Conservation (phyloP, 2,888 invertebrate genomes). For the Dendrolimus pini region DNA sequence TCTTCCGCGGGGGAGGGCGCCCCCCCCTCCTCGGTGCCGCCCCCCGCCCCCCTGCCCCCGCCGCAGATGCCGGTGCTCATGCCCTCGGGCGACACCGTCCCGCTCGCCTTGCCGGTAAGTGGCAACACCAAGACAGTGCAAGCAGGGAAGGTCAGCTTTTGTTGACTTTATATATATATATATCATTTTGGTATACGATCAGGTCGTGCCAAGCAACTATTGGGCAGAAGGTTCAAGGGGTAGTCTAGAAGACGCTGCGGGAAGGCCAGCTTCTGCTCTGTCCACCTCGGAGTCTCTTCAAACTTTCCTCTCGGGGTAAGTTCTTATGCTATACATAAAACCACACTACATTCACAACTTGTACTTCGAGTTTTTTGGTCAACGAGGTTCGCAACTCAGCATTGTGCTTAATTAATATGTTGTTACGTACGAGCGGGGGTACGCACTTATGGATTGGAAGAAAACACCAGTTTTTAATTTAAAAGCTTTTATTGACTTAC, state of each 20-base stretch:
- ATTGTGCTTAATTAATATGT: too few species aligned
- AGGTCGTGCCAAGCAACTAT: slow-evolving; percentile 66
- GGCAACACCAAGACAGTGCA: too few species aligned
- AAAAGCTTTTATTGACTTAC: too few species aligned
- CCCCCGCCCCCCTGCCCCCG: slow-evolving; percentile 31
- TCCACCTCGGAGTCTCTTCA: slow-evolving; percentile 72
- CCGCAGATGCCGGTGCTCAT: slow-evolving; percentile 81
- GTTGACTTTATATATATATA: not conserved
- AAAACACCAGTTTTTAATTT: too few species aligned
- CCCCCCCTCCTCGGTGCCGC: slow-evolving; percentile 38
- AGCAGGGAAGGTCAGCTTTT: not conserved
- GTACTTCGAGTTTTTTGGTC: too few species aligned
- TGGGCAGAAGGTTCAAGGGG: slow-evolving; percentile 64
- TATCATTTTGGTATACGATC: slow-evolving; percentile 12
- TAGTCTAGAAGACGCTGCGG: slow-evolving; percentile 64
- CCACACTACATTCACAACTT: too few species aligned
- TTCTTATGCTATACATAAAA: not conserved
- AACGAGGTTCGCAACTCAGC: too few species aligned
- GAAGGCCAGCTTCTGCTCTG: slow-evolving; percentile 68
- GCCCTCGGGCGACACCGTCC: slow-evolving; percentile 89
- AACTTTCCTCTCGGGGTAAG: slow-evolving; percentile 82
- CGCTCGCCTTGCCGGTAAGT: slow-evolving; percentile 81
- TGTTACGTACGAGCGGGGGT: too few species aligned
- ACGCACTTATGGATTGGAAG: too few species aligned
- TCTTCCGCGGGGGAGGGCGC: slow-evolving; percentile 65